A percentile compares a stretch with the other conserved stretches of the same genome.
Evolutionary conservation across 2,888 invertebrate genomes (phyloP).

Genomic region (Hydraecia micacea): DNA sequence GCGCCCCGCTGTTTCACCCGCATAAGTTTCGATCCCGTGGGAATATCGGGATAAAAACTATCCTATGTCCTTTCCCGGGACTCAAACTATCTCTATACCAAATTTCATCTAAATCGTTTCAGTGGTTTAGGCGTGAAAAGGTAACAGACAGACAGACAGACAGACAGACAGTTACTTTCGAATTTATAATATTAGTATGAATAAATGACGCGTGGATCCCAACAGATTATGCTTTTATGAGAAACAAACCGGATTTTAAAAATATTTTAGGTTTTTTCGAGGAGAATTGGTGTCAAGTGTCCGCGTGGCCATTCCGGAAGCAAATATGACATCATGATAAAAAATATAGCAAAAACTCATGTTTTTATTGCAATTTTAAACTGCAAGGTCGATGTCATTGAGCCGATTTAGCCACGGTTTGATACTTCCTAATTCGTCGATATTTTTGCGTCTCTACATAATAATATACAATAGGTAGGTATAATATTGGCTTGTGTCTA

Average conservation of each 20-base stretch:
- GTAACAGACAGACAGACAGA: too few species aligned
- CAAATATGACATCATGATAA: conserved; percentile 28
- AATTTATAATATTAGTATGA: too few species aligned
- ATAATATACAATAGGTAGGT: not conserved
- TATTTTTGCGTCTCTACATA: not conserved
- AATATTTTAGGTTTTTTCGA: not conserved
- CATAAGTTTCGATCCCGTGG: too few species aligned
- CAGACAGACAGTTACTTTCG: too few species aligned
- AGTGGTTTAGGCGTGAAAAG: too few species aligned
- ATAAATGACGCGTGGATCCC: not conserved
- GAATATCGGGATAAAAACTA: too few species aligned
- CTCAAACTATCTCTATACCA: too few species aligned
- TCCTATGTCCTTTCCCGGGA: too few species aligned
- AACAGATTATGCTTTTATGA: not conserved
- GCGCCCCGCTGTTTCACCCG: too few species aligned
- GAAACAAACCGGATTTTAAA: not conserved
- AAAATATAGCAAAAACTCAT: conserved; percentile 17
- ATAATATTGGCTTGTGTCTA: not conserved
- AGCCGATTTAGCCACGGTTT: conserved; percentile 18
- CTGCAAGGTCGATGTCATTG: conserved; percentile 48
- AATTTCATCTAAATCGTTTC: too few species aligned
- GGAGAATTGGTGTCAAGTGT: not conserved
- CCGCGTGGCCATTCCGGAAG: conserved; percentile 4
- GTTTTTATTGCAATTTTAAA: conserved; percentile 27
- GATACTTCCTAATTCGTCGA: conserved; percentile 37